Percentiles rank a stretch among this genome's conserved stretches.
Conservation (phyloP, 1,140 invertebrate species). For the Batillaria attramentaria region DNA sequence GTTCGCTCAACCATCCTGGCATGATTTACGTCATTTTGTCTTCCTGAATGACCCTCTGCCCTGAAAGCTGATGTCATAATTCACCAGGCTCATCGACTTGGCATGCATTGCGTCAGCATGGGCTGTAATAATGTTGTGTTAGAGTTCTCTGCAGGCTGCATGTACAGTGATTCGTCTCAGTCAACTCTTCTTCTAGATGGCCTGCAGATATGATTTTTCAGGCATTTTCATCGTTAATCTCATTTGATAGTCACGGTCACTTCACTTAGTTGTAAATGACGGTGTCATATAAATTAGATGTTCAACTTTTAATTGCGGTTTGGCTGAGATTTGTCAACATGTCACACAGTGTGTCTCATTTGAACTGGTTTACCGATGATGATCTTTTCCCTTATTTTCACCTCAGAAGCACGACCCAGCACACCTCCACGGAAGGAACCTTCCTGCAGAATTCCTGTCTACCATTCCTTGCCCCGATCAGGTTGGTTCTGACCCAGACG, state of each 20-base stretch:
- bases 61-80: too few relatives aligned
- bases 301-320: neutral
- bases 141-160: too few relatives aligned
- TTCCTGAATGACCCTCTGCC: too few relatives aligned
- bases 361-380: neutral
- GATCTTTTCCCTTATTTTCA: neutral
- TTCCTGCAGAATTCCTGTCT: constrained; percentile 36
- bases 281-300: neutral
- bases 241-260: neutral
- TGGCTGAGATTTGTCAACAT: neutral
- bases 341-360: neutral
- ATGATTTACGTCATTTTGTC: too few relatives aligned
- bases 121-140: too few relatives aligned
- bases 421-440: constrained; percentile 37
- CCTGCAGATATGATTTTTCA: too few relatives aligned
- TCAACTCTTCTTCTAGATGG: too few relatives aligned
- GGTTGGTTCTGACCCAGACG: too few relatives aligned
- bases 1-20: too few relatives aligned
- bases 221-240: neutral
- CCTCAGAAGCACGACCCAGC: constrained; percentile 36
- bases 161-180: too few relatives aligned
- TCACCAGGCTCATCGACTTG: too few relatives aligned
- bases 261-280: neutral
- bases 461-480: constrained; percentile 33
- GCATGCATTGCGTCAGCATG: too few relatives aligned